Base-by-base conservation (phyloP, 2,113 vertebrate species). In the Xyliphius kryptos region DNA sequence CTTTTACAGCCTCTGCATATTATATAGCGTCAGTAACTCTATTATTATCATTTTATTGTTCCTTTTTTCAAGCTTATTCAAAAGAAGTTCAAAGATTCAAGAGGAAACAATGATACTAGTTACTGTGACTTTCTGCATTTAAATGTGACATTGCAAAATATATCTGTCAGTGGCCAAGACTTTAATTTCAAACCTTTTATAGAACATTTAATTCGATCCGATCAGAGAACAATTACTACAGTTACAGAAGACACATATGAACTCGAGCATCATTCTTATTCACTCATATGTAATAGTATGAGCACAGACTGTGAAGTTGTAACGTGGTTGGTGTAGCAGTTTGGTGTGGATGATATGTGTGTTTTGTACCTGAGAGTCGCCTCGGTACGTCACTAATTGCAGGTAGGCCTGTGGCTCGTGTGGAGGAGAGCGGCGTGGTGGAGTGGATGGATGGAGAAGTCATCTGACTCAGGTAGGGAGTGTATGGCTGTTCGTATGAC, bases 401-500 rank as follows among this genome's bases (percentile, higher is more conserved):
- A 61, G 90, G 91, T 72, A 93, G 88, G 75, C 91, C 91, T 0
- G 90, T 92, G 74, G 89, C 89, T 70, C 91, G 85, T 37, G 88
- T 89, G 76, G 91, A 91, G 69, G 91, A 91, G 75, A 93, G 81
- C 53, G 91, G 91, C 46, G 91, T 90, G 74, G 91, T 93, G 67
- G 91, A 92, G 80, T 93, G 91, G 73, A 93, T 91, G 82, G 91
- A 92, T 0, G 91, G 91, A 59, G 91, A 89, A 4, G 91, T 87
- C 89, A 94, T 92, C 86, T 93, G 91, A 85, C 89, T 91, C 88
- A 92, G 80, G 82, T 92, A 92, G 37, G 91, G 91, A 52, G 90
- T 89, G 70, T 93, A 93, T 13, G 91, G 88, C 80, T 93, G 91
- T 75, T 94, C 91, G 12, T 92, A 92, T 53, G 91, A 92, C 91